These are phyloP conservation scores for Cerastis leucographa DNA, from an alignment of 2,888 invertebrate species.

Conservation along the genomic window DNA sequence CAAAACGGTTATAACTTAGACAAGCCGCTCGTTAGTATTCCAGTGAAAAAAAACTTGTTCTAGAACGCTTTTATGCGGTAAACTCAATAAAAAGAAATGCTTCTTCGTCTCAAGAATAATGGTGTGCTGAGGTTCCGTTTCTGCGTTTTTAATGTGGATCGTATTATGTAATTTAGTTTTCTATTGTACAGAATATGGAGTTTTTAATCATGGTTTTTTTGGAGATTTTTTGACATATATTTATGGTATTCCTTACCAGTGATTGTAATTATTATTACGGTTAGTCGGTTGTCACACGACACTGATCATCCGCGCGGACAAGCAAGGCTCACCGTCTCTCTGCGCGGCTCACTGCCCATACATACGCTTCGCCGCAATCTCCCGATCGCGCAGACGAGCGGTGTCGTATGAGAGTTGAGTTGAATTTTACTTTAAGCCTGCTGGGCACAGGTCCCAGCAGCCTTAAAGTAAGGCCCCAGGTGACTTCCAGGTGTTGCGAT, in stretches of 20 bases:
- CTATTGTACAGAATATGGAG: background rate
- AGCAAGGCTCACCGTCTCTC: too few relatives aligned
- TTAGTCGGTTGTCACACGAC: too few relatives aligned
- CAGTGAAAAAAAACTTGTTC: slow-evolving; percentile 57
- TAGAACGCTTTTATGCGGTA: slow-evolving; percentile 42
- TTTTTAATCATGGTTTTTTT: background rate
- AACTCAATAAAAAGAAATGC: slow-evolving; percentile 54
- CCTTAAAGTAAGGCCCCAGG: too few relatives aligned
- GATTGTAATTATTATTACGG: background rate
- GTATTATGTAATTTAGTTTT: slow-evolving; percentile 18
- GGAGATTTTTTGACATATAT: background rate
- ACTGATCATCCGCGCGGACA: too few relatives aligned
- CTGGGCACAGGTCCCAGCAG: too few relatives aligned
- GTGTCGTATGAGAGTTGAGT: background rate
- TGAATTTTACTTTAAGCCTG: background rate
- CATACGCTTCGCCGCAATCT: too few relatives aligned
- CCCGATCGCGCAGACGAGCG: too few relatives aligned
- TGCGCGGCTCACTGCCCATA: too few relatives aligned
- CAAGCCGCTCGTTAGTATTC: slow-evolving; percentile 61
- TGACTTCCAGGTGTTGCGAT: background rate
- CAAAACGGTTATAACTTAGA: slow-evolving; percentile 63
- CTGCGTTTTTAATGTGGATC: slow-evolving; percentile 23
- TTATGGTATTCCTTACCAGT: background rate
- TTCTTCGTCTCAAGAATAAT: slow-evolving; percentile 44
- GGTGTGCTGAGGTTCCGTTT: slow-evolving; percentile 20